phyloP scores from a whole-genome alignment of 2,113 vertebrate species.

The Sisor rabdophorus region DNA sequence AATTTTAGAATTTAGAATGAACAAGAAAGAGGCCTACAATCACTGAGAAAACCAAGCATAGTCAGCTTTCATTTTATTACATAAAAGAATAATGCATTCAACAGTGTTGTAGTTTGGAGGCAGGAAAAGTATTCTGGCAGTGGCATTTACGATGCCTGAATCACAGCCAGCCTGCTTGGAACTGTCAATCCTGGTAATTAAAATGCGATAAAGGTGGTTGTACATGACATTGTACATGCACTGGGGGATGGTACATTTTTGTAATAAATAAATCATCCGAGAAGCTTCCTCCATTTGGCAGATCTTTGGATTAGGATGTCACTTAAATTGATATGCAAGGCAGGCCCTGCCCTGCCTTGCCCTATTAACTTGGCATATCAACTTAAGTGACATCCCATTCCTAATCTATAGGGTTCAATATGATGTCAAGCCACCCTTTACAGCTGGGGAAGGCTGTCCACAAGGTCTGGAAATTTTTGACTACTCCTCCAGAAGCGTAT shows the following conservation, averaged over 20 bases:
- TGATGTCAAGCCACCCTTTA: no score
- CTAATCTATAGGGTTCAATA: no score
- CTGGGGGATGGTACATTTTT: neutral
- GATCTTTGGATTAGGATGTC: no score
- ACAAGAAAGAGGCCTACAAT: neutral
- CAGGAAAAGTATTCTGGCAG: slow-evolving; percentile 23
- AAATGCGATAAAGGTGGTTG: slow-evolving; percentile 19
- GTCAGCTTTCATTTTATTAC: slow-evolving; percentile 38
- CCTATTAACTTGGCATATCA: no score
- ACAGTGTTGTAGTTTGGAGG: slow-evolving; percentile 13
- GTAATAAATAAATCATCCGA: neutral
- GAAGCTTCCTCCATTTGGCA: neutral
- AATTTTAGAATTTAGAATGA: neutral
- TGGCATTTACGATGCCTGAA: slow-evolving; percentile 25
- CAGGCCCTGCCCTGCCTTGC: no score
- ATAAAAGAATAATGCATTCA: slow-evolving; percentile 30
- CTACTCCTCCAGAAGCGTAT: no score
- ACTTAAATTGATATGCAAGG: no score
- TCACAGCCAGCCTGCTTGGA: slow-evolving; percentile 35
- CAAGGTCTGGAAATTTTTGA: no score
- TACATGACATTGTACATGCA: slow-evolving; percentile 1
- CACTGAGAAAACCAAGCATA: neutral
- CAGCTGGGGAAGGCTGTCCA: no score
- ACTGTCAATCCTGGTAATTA: slow-evolving; percentile 35
- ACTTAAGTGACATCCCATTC: no score